phyloP scores from a whole-genome alignment of 2,797 vertebrate species.

The Gadopsis marmoratus region DNA sequence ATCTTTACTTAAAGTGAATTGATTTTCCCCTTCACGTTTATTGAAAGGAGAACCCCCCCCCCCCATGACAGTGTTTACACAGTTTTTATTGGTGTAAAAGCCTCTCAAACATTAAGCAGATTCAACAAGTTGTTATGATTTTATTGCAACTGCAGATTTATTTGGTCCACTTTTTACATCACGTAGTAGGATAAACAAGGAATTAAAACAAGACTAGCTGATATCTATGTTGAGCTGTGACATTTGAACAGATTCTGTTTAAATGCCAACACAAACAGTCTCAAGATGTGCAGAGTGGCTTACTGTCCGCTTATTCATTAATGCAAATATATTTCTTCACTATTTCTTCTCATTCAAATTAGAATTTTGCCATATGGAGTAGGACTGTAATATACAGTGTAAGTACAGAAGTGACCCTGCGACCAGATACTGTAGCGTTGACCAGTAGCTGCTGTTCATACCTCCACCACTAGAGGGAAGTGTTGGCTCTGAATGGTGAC shows the following conservation, averaged over 20 bases:
- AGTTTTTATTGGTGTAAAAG: neutral
- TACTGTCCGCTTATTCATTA: neutral
- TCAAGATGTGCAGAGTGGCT: neutral
- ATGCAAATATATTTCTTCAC: neutral
- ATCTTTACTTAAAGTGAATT: neutral
- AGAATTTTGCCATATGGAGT: neutral
- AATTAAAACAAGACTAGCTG: neutral
- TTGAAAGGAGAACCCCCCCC: neutral
- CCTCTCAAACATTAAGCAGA: neutral
- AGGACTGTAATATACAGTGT: neutral
- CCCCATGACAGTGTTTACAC: neutral
- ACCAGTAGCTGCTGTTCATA: slow-evolving; percentile 1
- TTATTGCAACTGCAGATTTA: neutral
- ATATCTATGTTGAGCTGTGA: neutral
- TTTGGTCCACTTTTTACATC: neutral
- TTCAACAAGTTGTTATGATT: neutral
- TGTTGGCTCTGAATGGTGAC: slow-evolving; percentile 76
- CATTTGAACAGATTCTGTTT: neutral
- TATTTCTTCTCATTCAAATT: neutral
- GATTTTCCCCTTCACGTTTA: neutral
- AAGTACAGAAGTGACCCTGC: neutral
- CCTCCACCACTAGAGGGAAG: slow-evolving; percentile 80
- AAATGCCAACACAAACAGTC: neutral
- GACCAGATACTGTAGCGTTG: rapidly evolving
- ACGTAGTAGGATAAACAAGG: neutral